Evolutionary conservation across 1,140 invertebrate genomes (phyloP), one percentile per base, ranked within the genome.

Genomic region (Drosophila lowei): DNA sequence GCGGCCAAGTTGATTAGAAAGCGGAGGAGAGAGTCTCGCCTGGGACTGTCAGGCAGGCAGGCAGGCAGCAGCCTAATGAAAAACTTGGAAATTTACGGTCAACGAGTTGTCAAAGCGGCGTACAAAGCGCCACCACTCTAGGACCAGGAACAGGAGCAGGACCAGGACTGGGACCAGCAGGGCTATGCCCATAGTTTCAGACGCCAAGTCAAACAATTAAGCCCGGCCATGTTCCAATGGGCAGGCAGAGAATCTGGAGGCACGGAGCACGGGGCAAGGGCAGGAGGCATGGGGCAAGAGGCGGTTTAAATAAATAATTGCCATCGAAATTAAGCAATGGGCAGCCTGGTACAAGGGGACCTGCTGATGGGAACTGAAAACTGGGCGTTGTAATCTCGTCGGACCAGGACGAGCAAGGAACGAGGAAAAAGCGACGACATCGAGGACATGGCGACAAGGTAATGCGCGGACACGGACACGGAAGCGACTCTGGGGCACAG

Each of bases 1-100:
- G 81, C 65, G 77, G 81, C 83, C 81, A 86, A 86, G 81, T 86
- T 86, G 81, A 86, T 86, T 86, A 86, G 81, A 86, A 88, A 88
- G 65, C 72, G 72, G 53, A 60, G 75, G 59, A 38, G 58, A 60
- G 62, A 67, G 64, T 61, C 63, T 64, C 79, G 60, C 60, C 66
- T 47, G 67, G 76, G 59, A 77, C 62, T 68, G 34, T 38, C 34
- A 38, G 34, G 34, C 9, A 38, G 34, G 30, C 30, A 34, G 28
- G 30, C 34, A 38, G 34, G 11, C 34, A 57, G 66, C 53, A 59
- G 72, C 81, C 80, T 86, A 86, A 86, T 86, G 81, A 86, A 80
- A 86, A 86, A 86, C 81, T 86, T 86, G 83, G 79, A 86, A 86
- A 86, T 86, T 88, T 88, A 86, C 81, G 81, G 81, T 86, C 81